Conservation (phyloP, 2,797 vertebrate species). For the Cirrhinus mrigala region DNA sequence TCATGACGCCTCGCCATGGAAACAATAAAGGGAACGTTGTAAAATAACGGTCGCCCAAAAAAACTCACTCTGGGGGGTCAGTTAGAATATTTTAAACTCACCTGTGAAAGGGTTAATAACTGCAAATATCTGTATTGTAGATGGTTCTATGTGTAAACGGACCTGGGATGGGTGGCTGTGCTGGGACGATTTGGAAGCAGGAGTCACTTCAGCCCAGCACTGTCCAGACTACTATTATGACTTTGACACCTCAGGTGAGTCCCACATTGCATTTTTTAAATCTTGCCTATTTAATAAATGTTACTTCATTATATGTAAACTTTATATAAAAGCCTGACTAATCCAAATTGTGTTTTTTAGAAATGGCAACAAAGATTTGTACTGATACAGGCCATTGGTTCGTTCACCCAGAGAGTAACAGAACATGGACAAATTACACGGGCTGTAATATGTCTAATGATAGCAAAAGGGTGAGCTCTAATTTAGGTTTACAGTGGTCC, state of each 20-base stretch:
- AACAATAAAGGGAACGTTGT: too few species aligned
- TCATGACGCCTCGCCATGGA: too few species aligned
- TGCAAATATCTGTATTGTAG: slow-evolving; percentile 35
- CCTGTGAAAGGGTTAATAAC: too few species aligned
- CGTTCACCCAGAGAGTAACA: slow-evolving; percentile 89
- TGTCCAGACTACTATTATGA: slow-evolving; percentile 92
- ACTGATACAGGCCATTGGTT: slow-evolving; percentile 88
- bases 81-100: too few species aligned
- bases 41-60: too few species aligned
- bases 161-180: slow-evolving; percentile 99
- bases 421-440: slow-evolving; percentile 95
- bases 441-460: slow-evolving; percentile 80
- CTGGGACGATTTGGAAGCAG: slow-evolving; percentile 88
- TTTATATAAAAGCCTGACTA: neutral
- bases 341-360: slow-evolving; percentile 70
- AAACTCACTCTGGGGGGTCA: too few species aligned
- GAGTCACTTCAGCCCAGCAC: slow-evolving; percentile 83
- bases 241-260: slow-evolving; percentile 88
- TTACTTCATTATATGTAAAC: neutral
- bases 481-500: neutral
- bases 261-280: neutral
- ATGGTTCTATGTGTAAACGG: slow-evolving; percentile 82
- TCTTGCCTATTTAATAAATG: neutral
- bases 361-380: slow-evolving; percentile 91
- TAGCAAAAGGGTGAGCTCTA: slow-evolving; percentile 78